Evolutionary conservation across 2,113 vertebrate genomes (phyloP), one percentile per base, ranked within the genome.

Genomic region (Mobula hypostoma): DNA sequence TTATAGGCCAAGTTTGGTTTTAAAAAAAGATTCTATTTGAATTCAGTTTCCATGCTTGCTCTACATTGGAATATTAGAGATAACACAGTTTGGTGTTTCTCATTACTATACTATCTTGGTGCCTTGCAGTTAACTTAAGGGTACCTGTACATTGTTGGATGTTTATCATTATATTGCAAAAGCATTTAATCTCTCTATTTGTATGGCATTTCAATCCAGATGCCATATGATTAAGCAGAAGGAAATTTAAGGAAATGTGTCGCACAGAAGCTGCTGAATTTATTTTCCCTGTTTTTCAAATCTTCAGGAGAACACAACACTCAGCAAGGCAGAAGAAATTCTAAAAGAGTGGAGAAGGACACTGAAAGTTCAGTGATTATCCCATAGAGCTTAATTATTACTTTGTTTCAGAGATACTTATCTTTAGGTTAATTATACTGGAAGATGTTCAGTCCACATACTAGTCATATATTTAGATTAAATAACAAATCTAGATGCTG

Each of bases 231-330:
- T n/a, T 66, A 83, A 83, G 48, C 19, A 61, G 27, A 58, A 29
- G 40, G 24, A 85, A 17, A 68, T 90, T 90, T 90, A 90, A 90
- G 58, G 7, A 66, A 90, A 17, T 66, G 61, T 14, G 29, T 66
- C 63, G n/a, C 48, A 83, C 36, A 94, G 48, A 76, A 32, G 8
- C 32, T 68, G 76, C 66, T 94, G 48, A 40, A 48, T 40, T 5
- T 17, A 94, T 83, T 66, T 82, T 82, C 19, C 48, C 2, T 11
- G 61, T 24, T 1, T 0, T 74, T 94, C 29, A 93, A 29, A 94
- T 83, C 94, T 94, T 95, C 96, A 99, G 98, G 97, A 98, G 94
- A 97, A 99, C 61, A 95, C 97, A 2, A 99, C 98, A 0, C 95
- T 99, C 94, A 96, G 97, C n/a, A 97, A 98, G 91, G 98, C 98